Evolutionary conservation across 2,113 vertebrate genomes (phyloP), one percentile per base, ranked within the genome.

Genomic region (Cebus imitator): DNA sequence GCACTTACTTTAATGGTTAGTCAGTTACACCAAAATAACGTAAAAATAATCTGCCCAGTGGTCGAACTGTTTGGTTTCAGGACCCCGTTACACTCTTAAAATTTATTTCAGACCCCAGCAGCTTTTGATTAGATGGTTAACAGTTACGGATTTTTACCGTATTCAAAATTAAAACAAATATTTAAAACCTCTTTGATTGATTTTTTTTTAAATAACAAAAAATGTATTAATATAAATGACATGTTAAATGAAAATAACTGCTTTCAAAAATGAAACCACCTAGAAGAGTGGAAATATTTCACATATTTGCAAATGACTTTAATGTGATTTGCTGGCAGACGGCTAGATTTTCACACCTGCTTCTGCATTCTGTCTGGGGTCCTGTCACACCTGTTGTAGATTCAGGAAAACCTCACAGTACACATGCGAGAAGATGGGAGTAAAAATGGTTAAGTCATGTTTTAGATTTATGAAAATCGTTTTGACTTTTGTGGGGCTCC

Each of bases 51-150:
- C 50, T 75, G 13, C 58, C 32, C 6, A 55, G 48, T 61, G 35
- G 8, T 57, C n/a, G 55, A 23, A 35, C 48, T 55, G 55, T 55
- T 58, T 61, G 21, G 40, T 79, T 91, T 96, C 50, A 66, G 72
- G 61, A 64, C 27, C 27, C 61, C 61, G 30, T 64, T 64, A 64
- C 61, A 13, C 5, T 6, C 27, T 30, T 78, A 64, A 78, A 73
- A 48, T 52, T 72, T 30, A 58, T 52, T 82, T n/a, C 1, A 18
- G 52, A 52, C 20, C 30, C 13, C 72, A 70, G 79, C 50, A 90
- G 43, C 18, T 92, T 95, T 96, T 95, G 57, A 90, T 92, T 80
- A 83, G 72, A 45, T 83, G 70, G 23, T 55, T 91, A 48, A 52
- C 93, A 55, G 40, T 94, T 61, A 75, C 1, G 10, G 52, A 61